Conservation (phyloP, 2,113 vertebrate species). For the Sinocyclocheilus grahami region DNA sequence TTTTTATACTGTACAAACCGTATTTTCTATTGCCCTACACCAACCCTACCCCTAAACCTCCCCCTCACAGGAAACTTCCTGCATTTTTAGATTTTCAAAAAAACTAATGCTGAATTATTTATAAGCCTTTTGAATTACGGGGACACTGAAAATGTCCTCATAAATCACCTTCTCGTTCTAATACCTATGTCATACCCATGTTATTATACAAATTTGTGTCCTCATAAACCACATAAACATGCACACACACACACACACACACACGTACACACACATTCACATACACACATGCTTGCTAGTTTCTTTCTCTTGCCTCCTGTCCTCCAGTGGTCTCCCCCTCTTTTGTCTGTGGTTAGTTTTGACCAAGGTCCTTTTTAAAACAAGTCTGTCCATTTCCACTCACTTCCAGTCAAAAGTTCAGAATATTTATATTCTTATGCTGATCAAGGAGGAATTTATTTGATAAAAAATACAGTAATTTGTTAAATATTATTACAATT, state of each 20-base stretch:
- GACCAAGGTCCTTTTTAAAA: not conserved
- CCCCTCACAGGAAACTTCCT: no score
- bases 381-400: not conserved
- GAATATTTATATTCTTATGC: not conserved
- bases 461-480: not conserved
- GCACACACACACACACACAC: constrained; percentile 27
- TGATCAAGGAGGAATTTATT: not conserved
- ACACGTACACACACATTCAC: constrained; percentile 2
- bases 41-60: no score
- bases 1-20: no score
- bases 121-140: no score
- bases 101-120: no score
- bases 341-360: not conserved
- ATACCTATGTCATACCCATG: no score
- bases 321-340: constrained; percentile 46
- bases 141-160: no score
- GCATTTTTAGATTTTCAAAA: no score
- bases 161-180: no score
- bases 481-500: not conserved
- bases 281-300: not conserved
- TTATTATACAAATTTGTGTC: no score
- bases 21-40: no score
- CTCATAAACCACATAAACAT: not conserved
- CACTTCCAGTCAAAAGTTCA: not conserved
- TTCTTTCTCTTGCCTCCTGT: constrained; percentile 29